These are phyloP conservation scores for Sminthurides aquaticus DNA, from an alignment of 2,888 invertebrate genomes.

Conservation along the genomic window DNA sequence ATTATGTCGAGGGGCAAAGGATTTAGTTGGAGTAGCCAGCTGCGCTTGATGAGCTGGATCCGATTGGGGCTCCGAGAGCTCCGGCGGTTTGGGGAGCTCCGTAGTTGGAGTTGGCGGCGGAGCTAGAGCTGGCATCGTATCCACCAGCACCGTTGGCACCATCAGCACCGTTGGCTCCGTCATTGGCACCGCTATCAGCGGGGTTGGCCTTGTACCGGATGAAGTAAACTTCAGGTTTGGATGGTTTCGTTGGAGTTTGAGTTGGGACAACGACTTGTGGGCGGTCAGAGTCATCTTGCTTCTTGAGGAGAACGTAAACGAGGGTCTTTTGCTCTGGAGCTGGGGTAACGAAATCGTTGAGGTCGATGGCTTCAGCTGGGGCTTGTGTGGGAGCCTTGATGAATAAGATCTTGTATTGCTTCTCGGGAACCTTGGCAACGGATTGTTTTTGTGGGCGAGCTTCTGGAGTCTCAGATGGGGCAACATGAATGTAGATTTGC, in stretches of 20 bases:
- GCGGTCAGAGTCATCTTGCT: constrained; percentile 9
- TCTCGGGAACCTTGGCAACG: constrained; percentile 56
- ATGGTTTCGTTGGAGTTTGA: constrained; percentile 11
- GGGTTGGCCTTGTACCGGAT: constrained; percentile 13
- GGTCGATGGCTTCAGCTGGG: constrained; percentile 9
- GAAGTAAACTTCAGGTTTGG: constrained; percentile 25
- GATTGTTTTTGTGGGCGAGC: constrained; percentile 48
- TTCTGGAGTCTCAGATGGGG: constrained; percentile 68
- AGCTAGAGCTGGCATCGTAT: neutral
- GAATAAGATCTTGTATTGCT: constrained; percentile 77
- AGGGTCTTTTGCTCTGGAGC: constrained; percentile 22
- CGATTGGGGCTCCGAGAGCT: constrained; percentile 12
- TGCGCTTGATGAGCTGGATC: constrained; percentile 7
- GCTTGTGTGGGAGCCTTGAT: constrained; percentile 55
- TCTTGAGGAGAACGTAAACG: constrained; percentile 23
- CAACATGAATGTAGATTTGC: constrained; percentile 84
- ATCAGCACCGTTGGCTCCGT: neutral
- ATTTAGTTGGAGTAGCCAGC: constrained; percentile 10
- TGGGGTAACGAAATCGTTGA: constrained; percentile 17
- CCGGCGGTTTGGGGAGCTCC: constrained; percentile 12
- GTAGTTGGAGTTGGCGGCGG: neutral
- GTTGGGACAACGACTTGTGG: constrained; percentile 16
- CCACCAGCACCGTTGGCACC: neutral
- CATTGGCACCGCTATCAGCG: constrained; percentile 2
- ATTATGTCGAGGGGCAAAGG: neutral